Conservation (phyloP, 2,797 vertebrate genomes). For the Forpus xanthops region DNA sequence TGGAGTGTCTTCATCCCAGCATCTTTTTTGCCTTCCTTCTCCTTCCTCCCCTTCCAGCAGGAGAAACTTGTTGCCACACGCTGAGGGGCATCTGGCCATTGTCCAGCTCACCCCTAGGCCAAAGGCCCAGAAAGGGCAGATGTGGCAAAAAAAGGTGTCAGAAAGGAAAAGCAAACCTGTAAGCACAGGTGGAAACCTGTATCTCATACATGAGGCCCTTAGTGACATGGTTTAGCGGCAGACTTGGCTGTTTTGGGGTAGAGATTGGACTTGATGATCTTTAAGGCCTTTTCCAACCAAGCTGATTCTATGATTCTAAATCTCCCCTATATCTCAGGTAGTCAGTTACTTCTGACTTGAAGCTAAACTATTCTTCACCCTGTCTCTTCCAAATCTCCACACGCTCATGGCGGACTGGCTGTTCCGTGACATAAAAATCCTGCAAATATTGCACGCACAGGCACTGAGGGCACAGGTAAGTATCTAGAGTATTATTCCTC, state of each 20-base stretch:
- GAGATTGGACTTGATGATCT: neutral
- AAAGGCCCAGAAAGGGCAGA: neutral
- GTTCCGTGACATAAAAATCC: neutral
- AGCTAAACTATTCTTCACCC: neutral
- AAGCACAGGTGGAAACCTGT: neutral
- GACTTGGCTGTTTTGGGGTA: neutral
- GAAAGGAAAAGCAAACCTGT: neutral
- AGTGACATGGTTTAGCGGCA: neutral
- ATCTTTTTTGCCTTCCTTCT: neutral
- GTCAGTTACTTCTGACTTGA: neutral
- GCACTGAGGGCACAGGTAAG: neutral
- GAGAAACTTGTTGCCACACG: neutral
- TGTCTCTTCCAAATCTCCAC: neutral
- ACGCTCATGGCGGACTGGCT: neutral
- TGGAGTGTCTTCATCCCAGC: neutral
- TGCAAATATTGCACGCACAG: neutral
- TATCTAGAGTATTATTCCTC: neutral
- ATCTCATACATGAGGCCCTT: neutral
- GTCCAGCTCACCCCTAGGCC: neutral
- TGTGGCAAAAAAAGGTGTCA: neutral
- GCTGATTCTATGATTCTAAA: neutral
- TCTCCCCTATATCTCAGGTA: neutral
- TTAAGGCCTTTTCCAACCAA: neutral
- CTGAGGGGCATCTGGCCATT: neutral
- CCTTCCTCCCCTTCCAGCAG: neutral